Conservation (phyloP, 2,797 vertebrate genomes). For the Phataginus tricuspis region DNA sequence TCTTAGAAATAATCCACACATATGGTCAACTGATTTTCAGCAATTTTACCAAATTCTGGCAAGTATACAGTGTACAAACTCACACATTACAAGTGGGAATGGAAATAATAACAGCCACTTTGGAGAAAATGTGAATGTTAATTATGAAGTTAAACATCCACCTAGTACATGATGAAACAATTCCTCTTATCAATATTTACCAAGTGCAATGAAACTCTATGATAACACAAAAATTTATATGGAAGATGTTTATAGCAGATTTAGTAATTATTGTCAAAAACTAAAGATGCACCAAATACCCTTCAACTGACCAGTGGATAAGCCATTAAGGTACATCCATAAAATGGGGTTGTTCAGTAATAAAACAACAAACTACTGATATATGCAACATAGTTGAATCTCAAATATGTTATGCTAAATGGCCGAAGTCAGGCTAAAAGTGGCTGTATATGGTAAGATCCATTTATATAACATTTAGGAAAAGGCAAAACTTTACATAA, state of each 20-base stretch:
- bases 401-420: background rate
- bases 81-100: background rate
- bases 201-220: background rate
- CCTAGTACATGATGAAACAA: background rate
- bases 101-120: background rate
- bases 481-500: background rate
- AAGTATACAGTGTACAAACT: background rate
- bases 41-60: background rate
- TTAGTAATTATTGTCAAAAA: background rate
- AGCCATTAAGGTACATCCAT: background rate
- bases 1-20: background rate
- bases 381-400: background rate
- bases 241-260: background rate
- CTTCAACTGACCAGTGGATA: background rate
- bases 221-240: background rate
- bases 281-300: background rate
- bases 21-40: background rate
- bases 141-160: background rate
- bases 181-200: background rate
- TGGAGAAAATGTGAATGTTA: background rate
- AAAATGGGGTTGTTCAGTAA: background rate
- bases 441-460: background rate
- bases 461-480: background rate
- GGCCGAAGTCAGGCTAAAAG: background rate
- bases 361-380: background rate